Evolutionary conservation across 1,140 invertebrate genomes (phyloP), one percentile per base, ranked within the genome.

Genomic region (Hermatobates lingyangjiaoensis): DNA sequence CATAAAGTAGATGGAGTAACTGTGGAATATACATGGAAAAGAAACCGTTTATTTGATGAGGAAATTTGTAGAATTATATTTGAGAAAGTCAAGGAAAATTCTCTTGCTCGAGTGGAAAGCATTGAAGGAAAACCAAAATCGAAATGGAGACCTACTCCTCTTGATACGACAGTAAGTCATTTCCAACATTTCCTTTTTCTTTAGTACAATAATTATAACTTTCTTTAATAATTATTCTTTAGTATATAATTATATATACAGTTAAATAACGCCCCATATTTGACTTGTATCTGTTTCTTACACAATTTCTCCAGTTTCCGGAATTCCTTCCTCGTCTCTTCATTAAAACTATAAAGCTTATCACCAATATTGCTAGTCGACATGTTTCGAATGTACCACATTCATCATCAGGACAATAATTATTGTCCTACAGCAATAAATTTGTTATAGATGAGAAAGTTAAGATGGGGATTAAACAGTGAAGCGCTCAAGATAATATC

Each of bases 101-200:
- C 81, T 3, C 66, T 65, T 23, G 92, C 91, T 0, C 82, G 68
- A 42, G 89, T 99, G 0, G 71, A 77, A 51, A 81, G 79, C 60
- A 79, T 98, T 3, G 77, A 74, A 20, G 81, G 77, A 38, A 93
- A 94, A 66, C 86, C 83, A 0, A 98, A 97, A 68, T 85, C 75
- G 50, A 98, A 98, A 71, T 98, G 90, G 91, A 72, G 96, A 61
- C 96, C 96, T 15, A 60, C 83, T 39, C 88, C 95, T 21, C 67
- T 99, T 53, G 95, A 98, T 64, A 99, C 96, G 28, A 81, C 98
- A 56, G 87, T 91, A 75, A 72, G 77, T 76, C 57, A 50, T 24
- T 34, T 47, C 15, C 3, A 44, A 23, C 10, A 34, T 34, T 34
- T 34, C 18, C 30, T 10, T 18, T 18, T 34, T 34, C 18, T 12